Evolutionary conservation across 1,140 invertebrate genomes (phyloP).

Genomic region (Drosophila sproati): DNA sequence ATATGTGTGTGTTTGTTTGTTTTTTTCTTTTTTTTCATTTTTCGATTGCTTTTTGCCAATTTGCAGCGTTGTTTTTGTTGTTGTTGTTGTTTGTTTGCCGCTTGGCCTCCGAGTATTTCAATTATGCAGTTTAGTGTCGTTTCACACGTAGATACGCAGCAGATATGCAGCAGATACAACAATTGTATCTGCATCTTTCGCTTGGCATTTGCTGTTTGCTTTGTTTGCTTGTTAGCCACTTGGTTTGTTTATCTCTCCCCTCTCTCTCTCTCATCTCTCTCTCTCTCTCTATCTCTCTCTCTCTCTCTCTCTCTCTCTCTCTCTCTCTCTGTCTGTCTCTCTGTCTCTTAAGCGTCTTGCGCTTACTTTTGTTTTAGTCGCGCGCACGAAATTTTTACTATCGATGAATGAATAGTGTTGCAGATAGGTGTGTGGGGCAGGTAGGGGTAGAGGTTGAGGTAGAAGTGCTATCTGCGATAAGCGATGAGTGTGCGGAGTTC

Average conservation of each 20-base stretch:
- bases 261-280: neutral
- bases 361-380: slow-evolving; percentile 49
- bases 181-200: slow-evolving; percentile 34
- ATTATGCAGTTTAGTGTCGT: slow-evolving; percentile 68
- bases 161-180: slow-evolving; percentile 33
- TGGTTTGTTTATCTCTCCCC: slow-evolving; percentile 65
- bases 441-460: neutral
- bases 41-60: slow-evolving; percentile 21
- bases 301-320: slow-evolving; percentile 25
- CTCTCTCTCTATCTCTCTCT: neutral
- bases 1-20: slow-evolving; percentile 12
- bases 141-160: slow-evolving; percentile 65
- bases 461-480: slow-evolving; percentile 45
- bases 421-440: neutral
- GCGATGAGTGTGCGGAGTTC: slow-evolving; percentile 66
- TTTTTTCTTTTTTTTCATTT: slow-evolving; percentile 8
- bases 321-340: neutral
- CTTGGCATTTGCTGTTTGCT: slow-evolving; percentile 28
- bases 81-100: slow-evolving; percentile 28
- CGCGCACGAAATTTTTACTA: slow-evolving; percentile 69
- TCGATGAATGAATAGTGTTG: slow-evolving; percentile 66
- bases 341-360: slow-evolving; percentile 25
- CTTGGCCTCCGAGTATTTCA: slow-evolving; percentile 40
- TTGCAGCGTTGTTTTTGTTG: neutral
- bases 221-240: slow-evolving; percentile 45